Conservation (phyloP, 2,113 vertebrate genomes). For the Neodontobutis hainanensis region DNA sequence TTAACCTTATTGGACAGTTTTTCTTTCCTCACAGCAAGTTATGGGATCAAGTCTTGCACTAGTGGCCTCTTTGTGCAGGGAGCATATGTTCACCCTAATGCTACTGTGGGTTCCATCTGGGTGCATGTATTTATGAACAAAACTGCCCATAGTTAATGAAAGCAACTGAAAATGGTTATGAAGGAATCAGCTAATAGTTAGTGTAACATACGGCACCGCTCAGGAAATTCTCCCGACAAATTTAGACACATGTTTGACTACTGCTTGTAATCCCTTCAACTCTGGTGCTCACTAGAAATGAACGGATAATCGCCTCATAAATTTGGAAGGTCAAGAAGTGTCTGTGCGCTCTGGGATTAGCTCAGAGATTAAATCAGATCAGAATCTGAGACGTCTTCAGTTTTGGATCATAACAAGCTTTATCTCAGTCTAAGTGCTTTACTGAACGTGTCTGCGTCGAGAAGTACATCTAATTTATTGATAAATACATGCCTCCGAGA, state of each 20-base stretch:
- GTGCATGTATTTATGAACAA: no score
- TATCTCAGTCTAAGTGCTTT: neutral
- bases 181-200: neutral
- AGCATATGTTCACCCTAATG: no score
- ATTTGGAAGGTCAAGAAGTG: conserved; percentile 25
- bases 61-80: no score
- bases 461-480: conserved; percentile 37
- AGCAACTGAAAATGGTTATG: no score
- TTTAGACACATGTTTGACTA: neutral
- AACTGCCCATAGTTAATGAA: no score
- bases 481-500: conserved; percentile 21
- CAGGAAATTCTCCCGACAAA: neutral
- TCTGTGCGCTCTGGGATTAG: conserved; percentile 42
- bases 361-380: conserved; percentile 48
- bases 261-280: conserved; percentile 24
- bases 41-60: no score
- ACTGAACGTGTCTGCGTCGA: conserved; percentile 9
- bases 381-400: conserved; percentile 11
- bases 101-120: no score
- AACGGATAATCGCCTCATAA: conserved; percentile 13
- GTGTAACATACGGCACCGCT: neutral
- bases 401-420: conserved; percentile 11
- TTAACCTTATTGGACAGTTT: no score
- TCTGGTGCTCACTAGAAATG: conserved; percentile 1
- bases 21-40: no score